These are phyloP conservation scores for Lepidothrix coronata DNA, from an alignment of 2,113 vertebrate genomes.

Conservation along the genomic window DNA sequence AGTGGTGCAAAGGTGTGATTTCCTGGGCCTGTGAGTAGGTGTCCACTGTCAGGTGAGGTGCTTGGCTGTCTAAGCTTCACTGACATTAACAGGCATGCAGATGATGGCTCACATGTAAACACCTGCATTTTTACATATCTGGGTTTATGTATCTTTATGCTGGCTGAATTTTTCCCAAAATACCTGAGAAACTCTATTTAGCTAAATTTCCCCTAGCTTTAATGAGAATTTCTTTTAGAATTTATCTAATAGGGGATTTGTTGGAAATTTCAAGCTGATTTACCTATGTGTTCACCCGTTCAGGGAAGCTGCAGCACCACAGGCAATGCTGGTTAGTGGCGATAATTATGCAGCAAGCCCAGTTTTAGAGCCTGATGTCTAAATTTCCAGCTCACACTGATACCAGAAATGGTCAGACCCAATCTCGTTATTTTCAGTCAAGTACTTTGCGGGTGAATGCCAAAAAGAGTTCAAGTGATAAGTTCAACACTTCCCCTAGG, in stretches of 20 bases:
- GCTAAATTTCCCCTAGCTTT: neutral
- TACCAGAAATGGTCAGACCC: neutral
- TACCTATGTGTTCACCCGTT: neutral
- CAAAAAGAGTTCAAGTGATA: neutral
- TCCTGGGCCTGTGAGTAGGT: neutral
- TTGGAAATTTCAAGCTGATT: neutral
- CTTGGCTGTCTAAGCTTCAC: neutral
- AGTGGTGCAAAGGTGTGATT: neutral
- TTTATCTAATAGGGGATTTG: neutral
- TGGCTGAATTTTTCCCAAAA: neutral
- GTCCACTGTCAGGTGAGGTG: fast-evolving
- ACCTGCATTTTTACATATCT: neutral
- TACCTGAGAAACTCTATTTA: neutral
- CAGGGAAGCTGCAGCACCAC: neutral
- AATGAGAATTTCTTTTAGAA: neutral
- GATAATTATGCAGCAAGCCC: neutral
- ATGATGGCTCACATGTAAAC: neutral
- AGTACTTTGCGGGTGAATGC: neutral
- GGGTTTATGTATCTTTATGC: neutral
- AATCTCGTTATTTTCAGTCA: neutral
- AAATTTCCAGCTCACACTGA: neutral
- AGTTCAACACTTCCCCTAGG: neutral
- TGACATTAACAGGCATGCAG: neutral
- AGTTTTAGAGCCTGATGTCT: neutral
- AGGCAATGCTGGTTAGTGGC: neutral